Evolutionary conservation across 1,140 invertebrate species (phyloP), one percentile per base, ranked within the genome.

Genomic region (Zaprionus camerounensis): DNA sequence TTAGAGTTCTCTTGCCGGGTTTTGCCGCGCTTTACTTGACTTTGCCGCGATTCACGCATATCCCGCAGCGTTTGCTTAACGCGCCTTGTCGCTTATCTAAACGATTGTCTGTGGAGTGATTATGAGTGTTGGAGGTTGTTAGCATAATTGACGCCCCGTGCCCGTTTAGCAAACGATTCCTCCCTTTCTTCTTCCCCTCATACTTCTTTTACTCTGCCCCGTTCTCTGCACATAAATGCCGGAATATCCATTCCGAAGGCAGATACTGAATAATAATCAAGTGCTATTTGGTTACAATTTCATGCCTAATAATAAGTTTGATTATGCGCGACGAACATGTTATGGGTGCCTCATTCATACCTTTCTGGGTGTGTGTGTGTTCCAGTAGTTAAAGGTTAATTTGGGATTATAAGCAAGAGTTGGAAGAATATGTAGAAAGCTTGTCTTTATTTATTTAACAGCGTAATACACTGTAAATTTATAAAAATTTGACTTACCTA

Each of bases 21-120:
- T 17, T 44, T 44, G n/a, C 6, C 41, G 41, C 41, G 41, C 41
- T 46, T 46, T 46, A 9, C 31, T 26, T 41, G 58, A 65, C 78
- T 76, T 62, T 17, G 38, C 68, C 62, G 57, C 69, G 64, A 66
- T 63, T 73, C 44, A 56, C 71, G 78, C 80, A 85, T 88, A 85
- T 88, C 85, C 85, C 76, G 85, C 85, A 88, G 85, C 85, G 85
- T 90, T 88, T 80, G 53, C 85, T 84, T 90, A 90, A 87, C 83
- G 82, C 82, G 80, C 73, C 80, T 76, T 65, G 58, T 57, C 73
- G 78, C 85, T 88, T 88, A 88, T 88, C 85, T 88, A 88, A 88
- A 88, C 85, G 85, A 85, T 90, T 88, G 85, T 87, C 85, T 90
- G 85, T 88, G 85, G 85, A 88, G 85, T 88, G 85, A 88, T 88